phyloP scores from a whole-genome alignment of 2,888 invertebrate genomes.

The Uropetala carovei region DNA sequence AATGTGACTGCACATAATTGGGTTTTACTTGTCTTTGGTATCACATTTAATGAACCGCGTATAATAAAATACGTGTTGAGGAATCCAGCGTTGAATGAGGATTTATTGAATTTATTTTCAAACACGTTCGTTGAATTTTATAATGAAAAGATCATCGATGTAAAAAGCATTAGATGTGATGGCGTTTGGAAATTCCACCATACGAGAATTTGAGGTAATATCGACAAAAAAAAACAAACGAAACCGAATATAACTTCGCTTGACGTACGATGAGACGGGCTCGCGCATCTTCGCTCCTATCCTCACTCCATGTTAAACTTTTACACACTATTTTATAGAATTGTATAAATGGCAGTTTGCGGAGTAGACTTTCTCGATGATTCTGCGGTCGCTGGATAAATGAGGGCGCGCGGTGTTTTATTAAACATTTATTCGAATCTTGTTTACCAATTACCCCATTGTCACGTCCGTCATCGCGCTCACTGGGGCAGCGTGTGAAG shows the following conservation, averaged over 20 bases:
- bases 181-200: background rate
- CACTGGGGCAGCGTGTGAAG: background rate
- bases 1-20: too few relatives aligned
- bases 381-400: background rate
- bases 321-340: background rate
- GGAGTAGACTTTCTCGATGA: slow-evolving; percentile 12
- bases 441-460: slow-evolving; percentile 22
- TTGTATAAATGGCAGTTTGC: background rate
- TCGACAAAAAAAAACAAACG: background rate
- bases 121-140: too few relatives aligned
- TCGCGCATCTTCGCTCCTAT: background rate
- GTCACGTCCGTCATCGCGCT: slow-evolving; percentile 26
- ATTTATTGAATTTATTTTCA: too few relatives aligned
- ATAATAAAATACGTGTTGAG: too few relatives aligned
- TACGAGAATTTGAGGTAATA: background rate
- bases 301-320: background rate
- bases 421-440: slow-evolving; percentile 23
- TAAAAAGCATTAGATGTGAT: background rate
- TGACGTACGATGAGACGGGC: background rate
- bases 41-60: too few relatives aligned
- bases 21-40: too few relatives aligned
- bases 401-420: background rate
- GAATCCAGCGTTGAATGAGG: too few relatives aligned
- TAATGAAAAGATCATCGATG: too few relatives aligned
- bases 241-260: background rate